Conservation (phyloP, 1,140 invertebrate species). For the Panagrolaimus sp. region DNA sequence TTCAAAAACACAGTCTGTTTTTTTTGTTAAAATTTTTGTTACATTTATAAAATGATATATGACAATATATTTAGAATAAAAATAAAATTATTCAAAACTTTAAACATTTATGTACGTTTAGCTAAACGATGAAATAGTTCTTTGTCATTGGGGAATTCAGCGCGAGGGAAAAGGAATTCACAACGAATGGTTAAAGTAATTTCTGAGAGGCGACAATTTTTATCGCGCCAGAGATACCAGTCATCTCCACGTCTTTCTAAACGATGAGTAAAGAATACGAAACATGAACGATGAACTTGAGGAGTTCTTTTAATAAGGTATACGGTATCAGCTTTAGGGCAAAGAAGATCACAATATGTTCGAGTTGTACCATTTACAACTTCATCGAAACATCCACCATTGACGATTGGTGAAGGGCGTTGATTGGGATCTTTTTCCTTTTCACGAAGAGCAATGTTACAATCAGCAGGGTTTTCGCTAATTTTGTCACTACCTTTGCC, state of each 20-base stretch:
- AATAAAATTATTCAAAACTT: neutral
- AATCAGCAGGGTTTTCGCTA: conserved; percentile 37
- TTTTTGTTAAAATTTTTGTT: no score
- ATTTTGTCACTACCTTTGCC: conserved; percentile 33
- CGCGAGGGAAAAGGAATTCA: conserved; percentile 43
- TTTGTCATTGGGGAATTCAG: conserved; percentile 38
- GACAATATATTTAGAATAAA: no score
- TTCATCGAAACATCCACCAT: conserved; percentile 48
- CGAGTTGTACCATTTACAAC: conserved; percentile 41
- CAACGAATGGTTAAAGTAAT: conserved; percentile 51
- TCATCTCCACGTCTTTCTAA: conserved; percentile 47
- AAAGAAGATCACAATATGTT: conserved; percentile 52
- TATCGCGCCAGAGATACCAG: conserved; percentile 47
- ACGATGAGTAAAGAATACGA: conserved; percentile 51
- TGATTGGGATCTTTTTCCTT: conserved; percentile 35
- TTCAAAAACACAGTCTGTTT: neutral
- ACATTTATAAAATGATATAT: no score
- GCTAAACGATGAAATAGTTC: conserved; percentile 36
- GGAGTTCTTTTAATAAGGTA: conserved; percentile 51
- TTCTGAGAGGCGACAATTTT: conserved; percentile 48
- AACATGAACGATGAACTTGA: conserved; percentile 44
- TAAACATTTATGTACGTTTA: conserved; percentile 20
- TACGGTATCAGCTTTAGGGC: conserved; percentile 50
- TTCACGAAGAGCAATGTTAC: conserved; percentile 41
- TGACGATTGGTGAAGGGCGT: conserved; percentile 24